Base-by-base conservation (phyloP, 2,113 vertebrate species). In the Bombycilla garrulus region DNA sequence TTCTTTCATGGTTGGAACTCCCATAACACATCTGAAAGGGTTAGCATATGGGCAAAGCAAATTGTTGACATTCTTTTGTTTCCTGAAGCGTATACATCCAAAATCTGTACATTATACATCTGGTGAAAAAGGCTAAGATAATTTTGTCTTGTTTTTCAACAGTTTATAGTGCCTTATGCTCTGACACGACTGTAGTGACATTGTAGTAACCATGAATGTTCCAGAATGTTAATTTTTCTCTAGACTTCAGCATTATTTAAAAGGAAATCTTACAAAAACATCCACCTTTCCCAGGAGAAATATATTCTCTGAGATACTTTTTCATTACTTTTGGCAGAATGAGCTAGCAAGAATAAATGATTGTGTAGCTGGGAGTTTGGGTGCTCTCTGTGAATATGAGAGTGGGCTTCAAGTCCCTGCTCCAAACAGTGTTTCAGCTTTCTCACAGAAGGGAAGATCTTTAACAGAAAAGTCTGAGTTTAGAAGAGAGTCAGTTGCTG, bases 11-110 rank as follows among this genome's bases (percentile, higher is more conserved):
- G 50, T 35, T 90, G 82, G 60, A 80, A 64, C 23, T 82, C 78
- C 56, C 26, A 8, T 86, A 86, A 67, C 60, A 71, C 40, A 50
- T 71, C 45, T 81, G 86, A 92, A 90, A 81, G 50, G 33, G n/a
- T 72, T 95, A 81, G 70, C 67, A 24, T 61, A 50, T 47, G 24
- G 54, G 26, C 42, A 60, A 67, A 92, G 77, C 35, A 81, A 94
- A 90, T 60, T 73, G 67, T 86, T 95, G 83, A 69, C 42, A 50
- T 84, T 90, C 48, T 86, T 20, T 77, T 86, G 50, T 92, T 96
- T 90, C 48, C 20, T 71, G 69, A 90, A 90, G 69, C 62, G 73
- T 92, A 77, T 82, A 71, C 36, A 48, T 95, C 91, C 74, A 88
- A 81, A 92, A 44, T 54, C 31, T 83, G 28, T 81, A 50, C 53